Evolutionary conservation across 2,888 invertebrate species (phyloP), one percentile per base, ranked within the genome.

Genomic region (Habrosyne pyritoides): DNA sequence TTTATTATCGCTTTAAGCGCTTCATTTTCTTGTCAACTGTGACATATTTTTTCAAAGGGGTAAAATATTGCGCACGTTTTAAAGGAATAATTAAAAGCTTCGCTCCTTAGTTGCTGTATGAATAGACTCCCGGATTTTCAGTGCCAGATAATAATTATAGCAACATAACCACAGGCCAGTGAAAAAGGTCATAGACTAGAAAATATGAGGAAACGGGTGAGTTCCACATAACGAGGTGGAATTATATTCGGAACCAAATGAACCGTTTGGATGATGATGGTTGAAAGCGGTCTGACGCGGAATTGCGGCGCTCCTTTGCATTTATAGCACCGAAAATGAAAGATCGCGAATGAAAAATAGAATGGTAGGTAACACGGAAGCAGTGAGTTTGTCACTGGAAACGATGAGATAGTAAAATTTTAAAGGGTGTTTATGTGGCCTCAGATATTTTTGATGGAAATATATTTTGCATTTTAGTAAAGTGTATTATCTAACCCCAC

Each of bases 301-400:
- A 81, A 84, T 83, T 81, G 81, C 78, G 75, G 63, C 69, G 73
- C 75, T 78, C 77, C 83, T 84, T 84, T 84, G 84, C 84, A 86
- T 87, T 85, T 85, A 84, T 76, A 84, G 80, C 74, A 82, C 81
- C 83, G 75, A 81, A 82, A 85, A 84, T 83, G 81, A 82, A 85
- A 82, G 73, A 81, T 80, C 75, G 71, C 67, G 69, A 69, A 64
- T 67, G 74, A 76, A 77, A 80, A 81, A 77, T 79, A 71, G 67
- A 79, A 77, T 67, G 67, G 61, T 62, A 65, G 66, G 49, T 47
- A 47, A 47, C 36, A 52, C 10, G 26, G 46, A 47, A 46, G 21
- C 10, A 24, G 47, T 52, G 12, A 28, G 47, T 42, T 10, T 5
- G 7, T 18, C 12, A 14, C 48, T 53, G 24, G 53, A 53, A 30